A percentile compares a stretch with the other conserved stretches of the same genome.
phyloP scores from a whole-genome alignment of 2,888 invertebrate species.

The Drosophila acutilabella region DNA sequence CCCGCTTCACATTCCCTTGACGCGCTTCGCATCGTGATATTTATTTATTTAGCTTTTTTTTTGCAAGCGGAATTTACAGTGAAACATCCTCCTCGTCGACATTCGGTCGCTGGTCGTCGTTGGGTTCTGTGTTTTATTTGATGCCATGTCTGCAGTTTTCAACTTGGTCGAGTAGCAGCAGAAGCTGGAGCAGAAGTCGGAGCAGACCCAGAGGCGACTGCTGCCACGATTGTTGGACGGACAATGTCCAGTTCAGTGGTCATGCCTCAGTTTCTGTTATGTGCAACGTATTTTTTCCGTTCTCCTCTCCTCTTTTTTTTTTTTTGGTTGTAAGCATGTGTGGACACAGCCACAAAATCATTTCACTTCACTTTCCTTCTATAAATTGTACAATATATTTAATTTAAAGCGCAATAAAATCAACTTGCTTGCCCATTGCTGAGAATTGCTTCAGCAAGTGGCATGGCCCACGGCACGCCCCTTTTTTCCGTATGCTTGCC shows the following conservation, averaged over 20 bases:
- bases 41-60: conserved; percentile 76
- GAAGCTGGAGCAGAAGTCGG: background rate
- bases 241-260: conserved; percentile 75
- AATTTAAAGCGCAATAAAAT: conserved; percentile 79
- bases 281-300: conserved; percentile 31
- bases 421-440: conserved; percentile 64
- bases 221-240: conserved; percentile 24
- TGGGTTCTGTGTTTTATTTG: conserved; percentile 61
- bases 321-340: conserved; percentile 14
- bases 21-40: conserved; percentile 60
- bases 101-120: conserved; percentile 24
- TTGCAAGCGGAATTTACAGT: conserved; percentile 59
- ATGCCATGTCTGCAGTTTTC: conserved; percentile 79
- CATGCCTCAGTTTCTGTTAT: conserved; percentile 43
- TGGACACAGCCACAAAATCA: conserved; percentile 59
- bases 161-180: conserved; percentile 36
- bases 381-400: conserved; percentile 77
- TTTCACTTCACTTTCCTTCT: conserved; percentile 74
- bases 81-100: conserved; percentile 30
- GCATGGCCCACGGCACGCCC: conserved; percentile 34
- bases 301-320: background rate
- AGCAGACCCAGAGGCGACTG: conserved; percentile 52
- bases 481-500: background rate
- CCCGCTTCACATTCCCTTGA: conserved; percentile 27
- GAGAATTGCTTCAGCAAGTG: conserved; percentile 50